A percentile compares a stretch with the other conserved stretches of the same genome.
Evolutionary conservation across 1,140 invertebrate genomes (phyloP).

Genomic region (Sipha flava): DNA sequence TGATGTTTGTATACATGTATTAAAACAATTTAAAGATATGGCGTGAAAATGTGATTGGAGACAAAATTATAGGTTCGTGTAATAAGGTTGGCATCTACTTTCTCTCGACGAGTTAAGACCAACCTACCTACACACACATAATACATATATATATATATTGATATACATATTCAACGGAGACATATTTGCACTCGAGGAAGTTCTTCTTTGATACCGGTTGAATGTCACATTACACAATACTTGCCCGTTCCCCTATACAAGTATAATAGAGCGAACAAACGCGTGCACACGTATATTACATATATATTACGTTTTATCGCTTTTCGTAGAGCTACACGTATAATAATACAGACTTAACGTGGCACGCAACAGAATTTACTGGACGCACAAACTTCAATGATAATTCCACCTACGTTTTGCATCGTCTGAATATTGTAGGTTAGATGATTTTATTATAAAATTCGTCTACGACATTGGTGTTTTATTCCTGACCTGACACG

Average conservation of each 20-base stretch:
- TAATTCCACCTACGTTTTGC: too few relatives aligned
- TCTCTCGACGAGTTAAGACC: neutral
- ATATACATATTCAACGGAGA: neutral
- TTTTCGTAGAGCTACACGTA: neutral
- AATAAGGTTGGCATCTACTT: neutral
- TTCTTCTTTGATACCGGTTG: neutral
- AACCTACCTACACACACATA: neutral
- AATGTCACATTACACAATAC: neutral
- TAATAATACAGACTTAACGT: neutral
- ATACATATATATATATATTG: neutral
- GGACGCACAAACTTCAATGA: neutral
- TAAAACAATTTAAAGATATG: neutral
- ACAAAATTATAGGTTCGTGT: constrained; percentile 7
- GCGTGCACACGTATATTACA: neutral
- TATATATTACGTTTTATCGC: neutral
- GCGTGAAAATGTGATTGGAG: constrained; percentile 19
- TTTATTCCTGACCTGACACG: too few relatives aligned
- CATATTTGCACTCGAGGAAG: neutral
- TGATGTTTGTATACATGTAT: neutral
- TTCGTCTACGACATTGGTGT: too few relatives aligned
- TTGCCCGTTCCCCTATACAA: neutral
- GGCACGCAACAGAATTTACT: too few relatives aligned
- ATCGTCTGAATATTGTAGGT: too few relatives aligned
- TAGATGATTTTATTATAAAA: too few relatives aligned
- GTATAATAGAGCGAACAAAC: neutral